Evolutionary conservation across 2,797 vertebrate genomes (phyloP).

Genomic region (Platyrinchus mystaceus): DNA sequence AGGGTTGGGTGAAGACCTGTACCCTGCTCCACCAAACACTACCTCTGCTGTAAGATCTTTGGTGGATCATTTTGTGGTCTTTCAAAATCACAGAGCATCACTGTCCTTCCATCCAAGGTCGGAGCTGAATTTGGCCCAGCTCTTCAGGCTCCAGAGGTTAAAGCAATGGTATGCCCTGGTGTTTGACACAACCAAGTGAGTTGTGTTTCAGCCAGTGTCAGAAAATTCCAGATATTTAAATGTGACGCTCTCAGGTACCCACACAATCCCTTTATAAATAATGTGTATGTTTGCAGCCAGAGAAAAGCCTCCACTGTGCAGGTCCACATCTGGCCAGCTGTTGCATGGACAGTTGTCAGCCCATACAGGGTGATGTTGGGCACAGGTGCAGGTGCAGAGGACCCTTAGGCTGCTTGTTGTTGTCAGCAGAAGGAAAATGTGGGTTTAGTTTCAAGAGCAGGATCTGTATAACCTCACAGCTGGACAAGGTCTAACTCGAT

Average conservation of each 20-base stretch:
- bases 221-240: neutral
- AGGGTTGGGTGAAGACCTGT: neutral
- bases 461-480: neutral
- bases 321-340: neutral
- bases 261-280: neutral
- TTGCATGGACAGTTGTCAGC: neutral
- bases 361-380: neutral
- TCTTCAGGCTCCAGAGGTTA: neutral
- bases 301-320: neutral
- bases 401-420: neutral
- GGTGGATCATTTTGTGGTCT: neutral
- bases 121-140: neutral
- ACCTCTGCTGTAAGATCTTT: neutral
- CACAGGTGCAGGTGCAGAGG: neutral
- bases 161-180: neutral
- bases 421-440: neutral
- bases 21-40: neutral
- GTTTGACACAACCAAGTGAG: neutral
- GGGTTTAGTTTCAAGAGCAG: neutral
- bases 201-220: neutral
- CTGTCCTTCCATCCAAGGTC: accelerated
- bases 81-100: accelerated
- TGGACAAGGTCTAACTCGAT: neutral
- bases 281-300: neutral
- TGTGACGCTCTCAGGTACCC: neutral